phyloP scores from a whole-genome alignment of 2,888 invertebrate species.

The Apotomis turbidana region DNA sequence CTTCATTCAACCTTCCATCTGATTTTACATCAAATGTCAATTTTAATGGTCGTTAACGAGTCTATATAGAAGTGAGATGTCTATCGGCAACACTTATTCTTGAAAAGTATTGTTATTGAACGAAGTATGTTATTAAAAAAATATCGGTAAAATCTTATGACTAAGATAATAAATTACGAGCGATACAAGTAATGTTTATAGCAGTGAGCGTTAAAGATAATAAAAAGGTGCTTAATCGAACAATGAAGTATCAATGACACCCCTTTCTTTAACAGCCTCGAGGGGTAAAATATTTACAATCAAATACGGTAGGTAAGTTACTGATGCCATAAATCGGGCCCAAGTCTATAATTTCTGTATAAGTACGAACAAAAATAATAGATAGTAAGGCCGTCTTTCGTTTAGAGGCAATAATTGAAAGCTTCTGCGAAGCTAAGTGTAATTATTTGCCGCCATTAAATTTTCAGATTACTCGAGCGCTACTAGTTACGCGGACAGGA shows the following conservation, averaged over 20 bases:
- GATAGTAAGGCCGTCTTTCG: constrained; percentile 44
- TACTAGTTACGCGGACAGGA: constrained; percentile 71
- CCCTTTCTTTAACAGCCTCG: constrained; percentile 54
- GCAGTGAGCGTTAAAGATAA: constrained; percentile 49
- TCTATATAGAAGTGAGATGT: constrained; percentile 39
- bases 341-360: constrained; percentile 14
- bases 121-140: constrained; percentile 26
- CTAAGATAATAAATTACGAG: constrained; percentile 42
- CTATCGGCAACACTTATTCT: constrained; percentile 23
- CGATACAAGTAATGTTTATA: constrained; percentile 46
- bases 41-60: constrained; percentile 43
- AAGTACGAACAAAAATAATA: constrained; percentile 38
- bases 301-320: constrained; percentile 28
- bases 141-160: constrained; percentile 44
- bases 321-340: constrained; percentile 21
- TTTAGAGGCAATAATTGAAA: constrained; percentile 55
- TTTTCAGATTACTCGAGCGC: constrained; percentile 63
- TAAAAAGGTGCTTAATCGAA: constrained; percentile 53
- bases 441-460: constrained; percentile 60
- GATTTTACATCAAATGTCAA: constrained; percentile 65
- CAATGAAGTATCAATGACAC: constrained; percentile 55
- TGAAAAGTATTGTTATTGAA: constrained; percentile 12
- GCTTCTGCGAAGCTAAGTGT: constrained; percentile 45
- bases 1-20: constrained; percentile 58
- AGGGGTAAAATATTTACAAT: constrained; percentile 43